Evolutionary conservation across 1,140 invertebrate species (phyloP).

Genomic region (Zaprionus ornatus): DNA sequence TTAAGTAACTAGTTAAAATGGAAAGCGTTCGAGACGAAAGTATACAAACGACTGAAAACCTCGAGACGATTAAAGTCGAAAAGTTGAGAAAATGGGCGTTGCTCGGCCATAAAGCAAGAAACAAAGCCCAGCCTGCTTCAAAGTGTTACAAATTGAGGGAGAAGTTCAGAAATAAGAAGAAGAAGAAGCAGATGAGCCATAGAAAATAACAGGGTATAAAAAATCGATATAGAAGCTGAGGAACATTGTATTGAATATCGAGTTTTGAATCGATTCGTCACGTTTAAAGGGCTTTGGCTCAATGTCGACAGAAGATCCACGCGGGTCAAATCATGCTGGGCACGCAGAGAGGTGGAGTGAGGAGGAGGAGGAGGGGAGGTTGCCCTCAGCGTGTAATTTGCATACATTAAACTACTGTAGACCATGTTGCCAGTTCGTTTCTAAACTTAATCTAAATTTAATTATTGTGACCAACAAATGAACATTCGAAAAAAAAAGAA

Average conservation of each 20-base stretch:
- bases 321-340: constrained; percentile 14
- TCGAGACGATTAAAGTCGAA: constrained; percentile 69
- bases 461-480: constrained; percentile 73
- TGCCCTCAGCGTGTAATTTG: constrained; percentile 69
- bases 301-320: constrained; percentile 63
- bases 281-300: constrained; percentile 68
- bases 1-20: constrained; percentile 41
- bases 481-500: constrained; percentile 44
- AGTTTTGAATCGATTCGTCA: constrained; percentile 77
- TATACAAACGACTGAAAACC: constrained; percentile 45
- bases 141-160: constrained; percentile 64
- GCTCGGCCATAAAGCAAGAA: constrained; percentile 61
- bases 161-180: background rate
- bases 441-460: constrained; percentile 78
- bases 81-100: constrained; percentile 78
- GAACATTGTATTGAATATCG: constrained; percentile 51
- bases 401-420: constrained; percentile 80
- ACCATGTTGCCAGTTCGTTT: constrained; percentile 49
- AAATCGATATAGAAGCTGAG: constrained; percentile 9
- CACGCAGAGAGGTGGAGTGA: background rate
- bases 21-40: constrained; percentile 67
- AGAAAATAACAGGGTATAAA: constrained; percentile 1
- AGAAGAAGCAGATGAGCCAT: background rate
- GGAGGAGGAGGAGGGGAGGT: constrained; percentile 17
- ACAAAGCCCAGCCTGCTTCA: constrained; percentile 11